phyloP scores from a whole-genome alignment of 2,113 vertebrate genomes.

The Columbina picui region DNA sequence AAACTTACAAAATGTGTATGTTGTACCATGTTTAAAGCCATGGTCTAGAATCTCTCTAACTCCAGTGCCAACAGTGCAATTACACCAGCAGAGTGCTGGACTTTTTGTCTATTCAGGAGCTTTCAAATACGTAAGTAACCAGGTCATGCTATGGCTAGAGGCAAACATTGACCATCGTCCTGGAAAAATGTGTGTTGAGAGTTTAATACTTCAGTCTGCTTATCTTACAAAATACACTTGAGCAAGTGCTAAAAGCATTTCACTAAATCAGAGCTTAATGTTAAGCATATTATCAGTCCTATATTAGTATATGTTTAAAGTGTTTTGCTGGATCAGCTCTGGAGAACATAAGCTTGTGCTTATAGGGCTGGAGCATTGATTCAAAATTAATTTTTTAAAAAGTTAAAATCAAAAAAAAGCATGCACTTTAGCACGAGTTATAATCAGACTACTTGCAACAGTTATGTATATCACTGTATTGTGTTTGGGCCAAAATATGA shows the following conservation, averaged over 20 bases:
- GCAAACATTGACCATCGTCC: constrained; percentile 4
- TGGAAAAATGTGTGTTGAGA: constrained; percentile 18
- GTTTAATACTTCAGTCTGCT: constrained; percentile 22
- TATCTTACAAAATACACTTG: constrained; percentile 2
- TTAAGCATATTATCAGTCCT: constrained; percentile 42
- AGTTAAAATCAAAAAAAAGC: neutral
- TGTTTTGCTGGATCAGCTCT: constrained; percentile 16
- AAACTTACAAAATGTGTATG: neutral
- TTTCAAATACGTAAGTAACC: neutral
- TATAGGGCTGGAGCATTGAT: neutral
- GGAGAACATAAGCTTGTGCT: neutral
- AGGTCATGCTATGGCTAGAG: constrained; percentile 30
- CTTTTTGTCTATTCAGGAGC: neutral
- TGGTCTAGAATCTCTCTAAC: neutral
- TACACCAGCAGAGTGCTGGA: neutral
- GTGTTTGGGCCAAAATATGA: neutral
- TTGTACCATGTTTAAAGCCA: neutral
- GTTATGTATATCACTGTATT: neutral
- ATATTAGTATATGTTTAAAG: constrained; percentile 20
- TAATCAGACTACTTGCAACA: neutral
- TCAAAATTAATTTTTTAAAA: neutral
- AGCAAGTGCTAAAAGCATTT: constrained; percentile 8
- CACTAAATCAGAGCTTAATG: constrained; percentile 18
- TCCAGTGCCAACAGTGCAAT: neutral
- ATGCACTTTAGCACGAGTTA: neutral